These are phyloP conservation scores for Amblyopsis hoosieri DNA, from an alignment of 2,797 vertebrate genomes.

Conservation along the genomic window DNA sequence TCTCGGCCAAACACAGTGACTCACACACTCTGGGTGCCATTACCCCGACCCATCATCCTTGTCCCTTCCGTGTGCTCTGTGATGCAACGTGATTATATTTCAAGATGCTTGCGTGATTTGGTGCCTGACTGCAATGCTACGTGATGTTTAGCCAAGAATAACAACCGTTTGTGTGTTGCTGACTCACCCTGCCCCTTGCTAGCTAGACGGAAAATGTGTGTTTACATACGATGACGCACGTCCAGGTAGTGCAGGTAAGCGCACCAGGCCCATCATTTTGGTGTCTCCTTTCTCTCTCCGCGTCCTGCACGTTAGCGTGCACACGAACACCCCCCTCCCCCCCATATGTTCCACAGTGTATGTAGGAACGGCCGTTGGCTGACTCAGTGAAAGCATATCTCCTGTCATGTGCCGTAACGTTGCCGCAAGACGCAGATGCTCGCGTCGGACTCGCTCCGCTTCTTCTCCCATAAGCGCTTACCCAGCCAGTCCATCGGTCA, in stretches of 20 bases:
- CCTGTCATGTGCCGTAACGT: conserved; percentile 13
- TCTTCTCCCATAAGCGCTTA: not conserved
- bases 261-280: not conserved
- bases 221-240: not conserved
- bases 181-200: not conserved
- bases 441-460: conserved; percentile 20
- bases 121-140: not conserved
- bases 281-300: not conserved
- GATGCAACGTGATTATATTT: conserved; percentile 23
- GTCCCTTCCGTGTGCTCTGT: not conserved
- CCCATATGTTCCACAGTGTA: conserved; percentile 13
- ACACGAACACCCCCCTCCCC: not conserved
- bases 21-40: conserved; percentile 33
- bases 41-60: too few species aligned
- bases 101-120: conserved; percentile 23
- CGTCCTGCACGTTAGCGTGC: not conserved
- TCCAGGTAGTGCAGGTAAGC: not conserved
- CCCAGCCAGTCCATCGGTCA: conserved; percentile 22
- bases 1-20: conserved; percentile 43
- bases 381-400: conserved; percentile 19
- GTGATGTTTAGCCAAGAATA: conserved; percentile 16
- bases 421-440: conserved; percentile 43
- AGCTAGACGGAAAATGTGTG: not conserved
- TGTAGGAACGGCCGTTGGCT: conserved; percentile 17
- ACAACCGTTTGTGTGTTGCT: conserved; percentile 6